Evolutionary conservation across 2,113 vertebrate species (phyloP).

Genomic region (Sprattus sprattus): DNA sequence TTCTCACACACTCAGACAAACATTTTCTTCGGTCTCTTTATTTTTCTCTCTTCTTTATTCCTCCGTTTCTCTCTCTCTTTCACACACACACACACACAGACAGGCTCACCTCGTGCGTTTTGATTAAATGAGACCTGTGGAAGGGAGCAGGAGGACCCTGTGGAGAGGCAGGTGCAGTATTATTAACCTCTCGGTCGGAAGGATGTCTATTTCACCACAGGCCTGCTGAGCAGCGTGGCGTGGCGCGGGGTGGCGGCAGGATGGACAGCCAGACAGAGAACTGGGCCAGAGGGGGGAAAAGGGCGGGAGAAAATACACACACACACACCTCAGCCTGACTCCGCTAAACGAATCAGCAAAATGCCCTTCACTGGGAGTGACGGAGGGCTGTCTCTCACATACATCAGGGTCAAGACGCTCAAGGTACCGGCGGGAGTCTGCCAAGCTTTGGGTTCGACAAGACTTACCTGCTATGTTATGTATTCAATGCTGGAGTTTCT

Average conservation of each 20-base stretch:
- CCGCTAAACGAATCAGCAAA: conserved; percentile 3
- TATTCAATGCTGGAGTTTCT: not conserved
- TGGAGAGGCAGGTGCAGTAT: conserved; percentile 60
- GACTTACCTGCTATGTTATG: not conserved
- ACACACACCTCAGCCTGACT: not conserved
- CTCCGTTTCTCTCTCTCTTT: conserved; percentile 10
- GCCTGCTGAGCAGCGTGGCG: conserved; percentile 43
- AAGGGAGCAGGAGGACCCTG: conserved; percentile 48
- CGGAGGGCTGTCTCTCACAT: not conserved
- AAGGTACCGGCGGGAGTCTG: not conserved
- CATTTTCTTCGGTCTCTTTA: not conserved
- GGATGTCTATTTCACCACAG: conserved; percentile 57
- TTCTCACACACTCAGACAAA: not conserved
- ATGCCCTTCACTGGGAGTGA: not conserved
- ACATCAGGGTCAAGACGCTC: not conserved
- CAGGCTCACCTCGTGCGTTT: conserved; percentile 50
- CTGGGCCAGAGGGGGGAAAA: conserved; percentile 40
- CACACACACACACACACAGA: not conserved
- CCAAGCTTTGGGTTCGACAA: not conserved
- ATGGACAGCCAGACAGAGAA: conserved; percentile 26
- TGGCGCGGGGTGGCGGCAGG: conserved; percentile 2
- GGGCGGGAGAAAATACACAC: not conserved
- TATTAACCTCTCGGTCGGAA: conserved; percentile 70
- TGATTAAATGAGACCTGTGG: conserved; percentile 67
- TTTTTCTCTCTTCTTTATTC: not conserved